Evolutionary conservation across 2,113 vertebrate genomes (phyloP).

Genomic region (Sinocyclocheilus anshuiensis): DNA sequence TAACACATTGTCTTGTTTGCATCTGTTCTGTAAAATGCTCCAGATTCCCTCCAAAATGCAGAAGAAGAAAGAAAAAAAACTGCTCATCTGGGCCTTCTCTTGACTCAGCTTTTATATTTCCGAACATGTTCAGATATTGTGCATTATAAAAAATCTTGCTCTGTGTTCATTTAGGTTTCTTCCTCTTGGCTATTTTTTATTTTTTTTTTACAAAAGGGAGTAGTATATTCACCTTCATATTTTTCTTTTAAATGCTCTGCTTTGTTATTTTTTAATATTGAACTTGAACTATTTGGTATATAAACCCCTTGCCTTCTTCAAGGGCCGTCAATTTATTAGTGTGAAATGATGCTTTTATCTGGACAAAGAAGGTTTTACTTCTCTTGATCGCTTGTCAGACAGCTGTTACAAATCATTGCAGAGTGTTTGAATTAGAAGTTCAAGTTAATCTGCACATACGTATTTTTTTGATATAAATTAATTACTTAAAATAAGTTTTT

Average conservation of each 20-base stretch:
- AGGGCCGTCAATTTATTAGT: background rate
- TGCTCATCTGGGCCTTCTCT: background rate
- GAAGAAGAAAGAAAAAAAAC: background rate
- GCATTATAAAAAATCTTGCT: background rate
- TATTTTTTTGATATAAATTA: background rate
- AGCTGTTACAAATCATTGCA: background rate
- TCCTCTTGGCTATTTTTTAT: background rate
- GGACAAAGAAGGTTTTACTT: constrained; percentile 3
- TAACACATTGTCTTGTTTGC: background rate
- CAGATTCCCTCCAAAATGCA: background rate
- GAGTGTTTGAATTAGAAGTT: background rate
- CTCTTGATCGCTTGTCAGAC: background rate
- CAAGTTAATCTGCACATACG: background rate
- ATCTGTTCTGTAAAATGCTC: background rate
- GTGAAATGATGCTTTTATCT: constrained; percentile 4
- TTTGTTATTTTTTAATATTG: background rate
- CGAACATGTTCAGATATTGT: background rate
- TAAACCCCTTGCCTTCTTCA: background rate
- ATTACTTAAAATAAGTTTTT: background rate
- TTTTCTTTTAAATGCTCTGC: background rate
- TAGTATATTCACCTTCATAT: background rate
- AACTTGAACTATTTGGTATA: background rate
- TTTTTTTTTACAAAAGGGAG: background rate
- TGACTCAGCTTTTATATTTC: background rate
- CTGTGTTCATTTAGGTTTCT: background rate